Evolutionary conservation across 2,797 vertebrate genomes (phyloP), one percentile per base, ranked within the genome.

Genomic region (Macropus fuliginosus): DNA sequence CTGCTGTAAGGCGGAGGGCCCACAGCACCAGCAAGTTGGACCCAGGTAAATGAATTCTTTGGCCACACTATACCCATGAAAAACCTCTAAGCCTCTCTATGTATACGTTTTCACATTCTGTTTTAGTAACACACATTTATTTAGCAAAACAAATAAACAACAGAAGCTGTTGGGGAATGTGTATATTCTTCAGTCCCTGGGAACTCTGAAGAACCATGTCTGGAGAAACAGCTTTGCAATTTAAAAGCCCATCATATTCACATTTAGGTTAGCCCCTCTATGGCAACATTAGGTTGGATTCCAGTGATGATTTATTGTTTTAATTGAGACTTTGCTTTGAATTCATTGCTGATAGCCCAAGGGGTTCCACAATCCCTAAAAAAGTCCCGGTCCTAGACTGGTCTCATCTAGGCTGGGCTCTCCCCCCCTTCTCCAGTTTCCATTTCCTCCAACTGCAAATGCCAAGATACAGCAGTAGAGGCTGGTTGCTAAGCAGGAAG

Each of bases 271-370:
- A 92, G 34, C 54, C 62, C 93, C 74, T 96, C 96, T 66, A 62
- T 95, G 92, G 94, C 92, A 66, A 59, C 52, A 31, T 54, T 54
- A 81, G 34, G 89, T 93, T 92, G 92, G 92, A 92, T 91, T 94
- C 95, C n/a, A 28, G 55, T 92, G 90, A 95, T 94, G 92, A 97
- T 94, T 94, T 95, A 93, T 90, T 92, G 66, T 90, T 97, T 97
- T 97, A 96, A 95, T 94, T 97, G 97, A 96, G 92, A 97, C 89
- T 93, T 97, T 54, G 89, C 91, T 94, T 97, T 95, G 91, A 96
- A 96, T 52, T 93, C 95, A 92, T 34, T 55, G 91, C 92, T 5
- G 0, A 50, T 90, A 92, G 54, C 91, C 92, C 40, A 0, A 90
- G 52, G 54, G 66, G 21, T n/a, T 90, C 59, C 92, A 91, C 74